Conservation (phyloP, 2,113 vertebrate genomes). For the Serilophus lunatus region DNA sequence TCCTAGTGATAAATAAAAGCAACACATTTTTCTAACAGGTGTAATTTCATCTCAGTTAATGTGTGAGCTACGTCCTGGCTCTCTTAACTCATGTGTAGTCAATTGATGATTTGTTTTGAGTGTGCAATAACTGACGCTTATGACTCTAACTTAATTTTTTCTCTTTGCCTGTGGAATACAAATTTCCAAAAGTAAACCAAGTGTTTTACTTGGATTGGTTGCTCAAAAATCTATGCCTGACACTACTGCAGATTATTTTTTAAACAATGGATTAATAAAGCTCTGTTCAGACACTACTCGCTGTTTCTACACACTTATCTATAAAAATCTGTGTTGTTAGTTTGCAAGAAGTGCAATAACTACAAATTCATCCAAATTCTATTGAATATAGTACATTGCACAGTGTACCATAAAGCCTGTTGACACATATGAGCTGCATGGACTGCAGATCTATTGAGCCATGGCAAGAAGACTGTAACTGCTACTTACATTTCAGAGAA, state of each 20-base stretch:
- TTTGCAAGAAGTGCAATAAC: neutral
- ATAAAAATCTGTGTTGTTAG: neutral
- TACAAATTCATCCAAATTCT: neutral
- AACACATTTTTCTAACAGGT: neutral
- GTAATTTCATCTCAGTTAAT: neutral
- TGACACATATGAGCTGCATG: rapidly evolving
- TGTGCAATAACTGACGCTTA: neutral
- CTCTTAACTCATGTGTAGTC: neutral
- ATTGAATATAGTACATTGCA: neutral
- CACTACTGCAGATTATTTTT: neutral
- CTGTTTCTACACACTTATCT: neutral
- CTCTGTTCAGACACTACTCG: neutral
- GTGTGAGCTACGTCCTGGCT: neutral
- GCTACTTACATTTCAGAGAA: neutral
- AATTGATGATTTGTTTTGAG: neutral
- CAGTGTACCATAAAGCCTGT: neutral
- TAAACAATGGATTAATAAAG: neutral
- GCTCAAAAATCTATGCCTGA: neutral
- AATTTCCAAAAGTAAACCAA: neutral
- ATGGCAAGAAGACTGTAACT: neutral
- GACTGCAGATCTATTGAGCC: neutral
- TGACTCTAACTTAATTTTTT: neutral
- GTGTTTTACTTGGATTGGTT: neutral
- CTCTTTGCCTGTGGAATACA: neutral
- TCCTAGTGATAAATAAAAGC: neutral